phyloP scores from a whole-genome alignment of 2,888 invertebrate genomes.

The Lasioglossum lativentre region DNA sequence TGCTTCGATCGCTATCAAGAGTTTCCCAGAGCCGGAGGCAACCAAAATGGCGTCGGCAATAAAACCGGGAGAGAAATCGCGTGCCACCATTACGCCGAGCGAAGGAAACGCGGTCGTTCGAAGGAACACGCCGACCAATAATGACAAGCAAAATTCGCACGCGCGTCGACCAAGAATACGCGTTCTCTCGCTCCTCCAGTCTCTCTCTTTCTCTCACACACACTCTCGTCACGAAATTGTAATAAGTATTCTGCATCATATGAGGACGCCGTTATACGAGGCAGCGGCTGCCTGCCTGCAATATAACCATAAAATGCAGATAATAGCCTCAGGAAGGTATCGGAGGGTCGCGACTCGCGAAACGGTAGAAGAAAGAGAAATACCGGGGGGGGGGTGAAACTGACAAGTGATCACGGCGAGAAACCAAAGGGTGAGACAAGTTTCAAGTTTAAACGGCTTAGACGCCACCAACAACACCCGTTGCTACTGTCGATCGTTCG shows the following conservation, averaged over 20 bases:
- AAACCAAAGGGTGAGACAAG: constrained; percentile 26
- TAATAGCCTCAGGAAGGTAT: constrained; percentile 81
- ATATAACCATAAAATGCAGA: constrained; percentile 84
- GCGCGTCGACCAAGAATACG: constrained; percentile 9
- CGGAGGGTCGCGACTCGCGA: constrained; percentile 74
- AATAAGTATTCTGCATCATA: constrained; percentile 79
- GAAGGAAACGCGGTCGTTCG: constrained; percentile 31
- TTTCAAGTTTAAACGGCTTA: background rate
- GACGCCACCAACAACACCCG: background rate
- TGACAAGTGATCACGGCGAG: constrained; percentile 19
- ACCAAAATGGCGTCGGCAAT: constrained; percentile 54
- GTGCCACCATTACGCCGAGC: constrained; percentile 50
- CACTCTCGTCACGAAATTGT: constrained; percentile 77
- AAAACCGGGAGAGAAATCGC: constrained; percentile 64
- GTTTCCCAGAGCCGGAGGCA: constrained; percentile 10
- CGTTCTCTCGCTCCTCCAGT: background rate
- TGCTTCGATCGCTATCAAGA: background rate
- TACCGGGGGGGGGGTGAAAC: constrained; percentile 41
- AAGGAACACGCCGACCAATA: constrained; percentile 34
- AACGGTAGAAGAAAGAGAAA: constrained; percentile 57
- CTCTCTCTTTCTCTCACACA: background rate
- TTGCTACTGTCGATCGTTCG: background rate
- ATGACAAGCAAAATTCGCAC: constrained; percentile 42
- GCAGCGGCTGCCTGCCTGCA: constrained; percentile 78
- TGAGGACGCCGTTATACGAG: constrained; percentile 75